Percentiles rank a stretch among this genome's conserved stretches.
These are phyloP conservation scores for Cephonodes hylas DNA, from an alignment of 2,888 invertebrate genomes.

Conservation along the genomic window DNA sequence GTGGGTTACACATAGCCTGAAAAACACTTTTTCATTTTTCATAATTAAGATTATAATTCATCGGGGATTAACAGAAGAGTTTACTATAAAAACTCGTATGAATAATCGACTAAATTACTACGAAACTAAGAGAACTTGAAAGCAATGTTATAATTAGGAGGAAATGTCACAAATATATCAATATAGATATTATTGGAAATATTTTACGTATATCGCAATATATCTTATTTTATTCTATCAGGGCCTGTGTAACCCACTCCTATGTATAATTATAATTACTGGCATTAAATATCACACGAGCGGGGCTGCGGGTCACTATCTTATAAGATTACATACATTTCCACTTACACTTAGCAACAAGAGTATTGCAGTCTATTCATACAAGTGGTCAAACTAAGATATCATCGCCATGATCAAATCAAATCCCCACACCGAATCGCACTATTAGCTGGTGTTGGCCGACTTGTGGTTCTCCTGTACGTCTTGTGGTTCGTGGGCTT, in stretches of 20 bases:
- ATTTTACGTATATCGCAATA: no score
- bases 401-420: slow-evolving; percentile 29
- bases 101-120: no score
- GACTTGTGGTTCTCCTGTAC: slow-evolving; percentile 53
- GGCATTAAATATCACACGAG: background rate
- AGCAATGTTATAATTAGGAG: no score
- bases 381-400: background rate
- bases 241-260: background rate
- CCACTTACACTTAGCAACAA: background rate
- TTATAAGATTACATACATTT: background rate
- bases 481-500: slow-evolving; percentile 39
- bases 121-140: no score
- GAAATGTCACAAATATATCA: no score
- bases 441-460: slow-evolving; percentile 71
- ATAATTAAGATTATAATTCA: no score
- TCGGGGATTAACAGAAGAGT: no score
- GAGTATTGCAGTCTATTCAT: no score
- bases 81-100: no score
- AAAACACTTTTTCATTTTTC: background rate
- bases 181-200: no score
- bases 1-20: background rate
- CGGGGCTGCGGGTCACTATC: background rate
- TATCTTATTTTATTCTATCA: background rate
- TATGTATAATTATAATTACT: background rate
- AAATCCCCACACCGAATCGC: slow-evolving; percentile 22